Evolutionary conservation across 2,888 invertebrate genomes (phyloP), one percentile per base, ranked within the genome.

Genomic region (Hirtodrosophila cameraria): DNA sequence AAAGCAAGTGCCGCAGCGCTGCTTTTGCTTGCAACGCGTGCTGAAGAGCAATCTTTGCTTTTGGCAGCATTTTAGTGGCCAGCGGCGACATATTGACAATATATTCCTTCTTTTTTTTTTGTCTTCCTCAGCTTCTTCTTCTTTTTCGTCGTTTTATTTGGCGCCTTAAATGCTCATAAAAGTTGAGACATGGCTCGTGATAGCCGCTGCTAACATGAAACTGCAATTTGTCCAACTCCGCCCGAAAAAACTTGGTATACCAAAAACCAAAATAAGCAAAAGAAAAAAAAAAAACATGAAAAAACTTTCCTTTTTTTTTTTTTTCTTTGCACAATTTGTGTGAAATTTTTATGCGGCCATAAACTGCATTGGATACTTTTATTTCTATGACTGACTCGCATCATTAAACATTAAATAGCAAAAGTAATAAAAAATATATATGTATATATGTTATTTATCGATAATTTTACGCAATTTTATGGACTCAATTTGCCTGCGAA

Each of bases 111-210:
- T 23, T 23, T 23, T 7, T 1, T 23, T 23, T 23, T 23, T 7
- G 3, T 23, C 7, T 18, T 18, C 18, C 35, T n/a, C n/a, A n/a
- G n/a, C n/a, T 48, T 68, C 52, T 73, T 8, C 33, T 38, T 23
- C 49, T 60, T 60, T 11, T 50, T 45, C 31, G 31, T 27, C 59
- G 30, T 75, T 70, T 67, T 78, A 69, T 79, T 74, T 59, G 59
- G 43, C 60, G 54, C 63, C 67, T 66, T 71, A 61, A 75, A 78
- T 38, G 67, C 46, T 57, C 75, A 63, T 70, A 78, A 75, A 75
- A 71, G 52, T 67, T 55, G 54, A 30, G 54, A 38, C 42, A 57
- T 58, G 39, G 28, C 55, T 53, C 58, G 52, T 55, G 57, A 77
- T 61, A 59, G 48, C 16, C 41, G 33, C 42, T 11, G 31, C 28